Evolutionary conservation across 2,888 invertebrate species (phyloP), one percentile per base, ranked within the genome.

Genomic region (Agriopis leucophaearia): DNA sequence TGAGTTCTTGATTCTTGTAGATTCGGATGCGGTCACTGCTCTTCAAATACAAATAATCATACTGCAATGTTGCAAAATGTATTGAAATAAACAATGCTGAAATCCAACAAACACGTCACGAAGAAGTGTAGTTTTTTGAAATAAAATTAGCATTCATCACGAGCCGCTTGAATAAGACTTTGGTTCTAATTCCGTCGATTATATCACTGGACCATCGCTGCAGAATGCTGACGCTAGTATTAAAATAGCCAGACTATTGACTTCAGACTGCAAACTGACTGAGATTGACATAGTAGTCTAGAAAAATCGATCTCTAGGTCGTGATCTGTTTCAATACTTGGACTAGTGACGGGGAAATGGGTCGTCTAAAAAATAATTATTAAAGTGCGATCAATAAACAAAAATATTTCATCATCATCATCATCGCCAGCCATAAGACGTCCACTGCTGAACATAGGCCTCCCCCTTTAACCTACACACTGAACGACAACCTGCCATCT

Each of bases 171-270:
- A 70, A 82, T 79, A 78, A 68, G 48, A 63, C 50, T 62, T 71
- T 71, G 52, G 45, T 72, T 81, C 86, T 88, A 88, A 85, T 80
- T 85, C 75, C 48, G 87, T 85, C 84, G 87, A 79, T 88, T 83
- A 78, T 83, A 81, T 84, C 86, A 87, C 71, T 73, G 71, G 70
- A 76, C 67, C 72, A 71, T 72, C 71, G 77, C 74, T 81, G 80
- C 78, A 79, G 81, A 79, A 78, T 76, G 69, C 74, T 70, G 70
- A 69, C 66, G 75, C 82, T 83, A 79, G 79, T 78, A 78, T 83
- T 82, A 83, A 83, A 78, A 66, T 66, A 70, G 71, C 76, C 73
- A 72, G 79, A 72, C 74, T 76, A 79, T 80, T 79, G 77, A 82
- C 81, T 84, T 74, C 78, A 81, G 71, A 64, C 66, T 50, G 65